phyloP scores from a whole-genome alignment of 2,113 vertebrate species.

The Saccopteryx bilineata region DNA sequence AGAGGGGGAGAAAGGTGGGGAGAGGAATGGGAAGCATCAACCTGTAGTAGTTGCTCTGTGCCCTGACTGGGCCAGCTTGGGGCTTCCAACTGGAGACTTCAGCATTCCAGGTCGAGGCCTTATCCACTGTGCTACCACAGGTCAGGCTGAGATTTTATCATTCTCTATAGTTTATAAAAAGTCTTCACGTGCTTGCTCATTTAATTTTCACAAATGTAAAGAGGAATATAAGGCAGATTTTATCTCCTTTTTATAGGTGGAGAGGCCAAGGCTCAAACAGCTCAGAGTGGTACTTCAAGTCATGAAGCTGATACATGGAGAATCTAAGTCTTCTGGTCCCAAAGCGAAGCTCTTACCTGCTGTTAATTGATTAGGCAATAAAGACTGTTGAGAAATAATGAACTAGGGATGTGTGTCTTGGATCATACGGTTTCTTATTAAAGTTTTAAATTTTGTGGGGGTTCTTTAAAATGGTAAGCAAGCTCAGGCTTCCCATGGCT shows the following conservation, averaged over 20 bases:
- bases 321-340: constrained; percentile 1
- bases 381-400: constrained; percentile 48
- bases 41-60: too few relatives aligned
- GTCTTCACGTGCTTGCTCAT: background rate
- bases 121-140: too few relatives aligned
- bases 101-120: too few relatives aligned
- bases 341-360: constrained; percentile 7
- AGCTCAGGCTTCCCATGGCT: background rate
- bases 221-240: constrained; percentile 10
- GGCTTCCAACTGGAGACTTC: too few relatives aligned
- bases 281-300: constrained; percentile 14
- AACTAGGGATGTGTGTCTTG: background rate
- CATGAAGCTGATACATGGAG: constrained; percentile 9
- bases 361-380: background rate
- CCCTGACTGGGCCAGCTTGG: too few relatives aligned
- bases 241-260: constrained; percentile 31
- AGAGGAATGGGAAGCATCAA: too few relatives aligned
- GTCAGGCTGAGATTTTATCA: background rate
- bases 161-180: constrained; percentile 51
- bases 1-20: too few relatives aligned
- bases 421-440: constrained; percentile 39
- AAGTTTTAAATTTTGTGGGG: background rate
- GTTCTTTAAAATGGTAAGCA: background rate
- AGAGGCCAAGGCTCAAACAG: background rate
- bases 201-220: constrained; percentile 21